Conservation (phyloP, 2,113 vertebrate genomes). For the Brachirus orientalis region DNA sequence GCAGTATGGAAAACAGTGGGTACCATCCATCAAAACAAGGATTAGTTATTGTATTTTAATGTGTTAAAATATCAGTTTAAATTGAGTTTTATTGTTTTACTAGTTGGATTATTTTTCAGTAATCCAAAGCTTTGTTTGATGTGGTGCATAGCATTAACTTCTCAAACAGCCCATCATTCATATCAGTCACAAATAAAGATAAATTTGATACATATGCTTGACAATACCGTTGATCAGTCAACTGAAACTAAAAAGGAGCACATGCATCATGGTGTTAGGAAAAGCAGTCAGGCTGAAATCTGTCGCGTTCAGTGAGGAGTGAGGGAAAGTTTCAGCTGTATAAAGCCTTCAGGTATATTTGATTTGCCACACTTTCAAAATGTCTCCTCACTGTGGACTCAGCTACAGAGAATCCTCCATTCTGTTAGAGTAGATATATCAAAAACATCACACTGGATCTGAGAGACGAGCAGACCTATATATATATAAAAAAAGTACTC, state of each 20-base stretch:
- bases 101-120: no score
- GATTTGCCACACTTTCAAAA: not conserved
- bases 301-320: not conserved
- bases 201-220: no score
- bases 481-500: not conserved
- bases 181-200: no score
- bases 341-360: slow-evolving; percentile 10
- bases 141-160: no score
- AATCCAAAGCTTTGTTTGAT: no score
- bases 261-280: not conserved
- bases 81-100: no score
- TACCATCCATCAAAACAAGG: no score
- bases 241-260: not conserved
- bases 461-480: no score
- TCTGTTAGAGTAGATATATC: slow-evolving; percentile 13
- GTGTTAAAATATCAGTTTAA: no score
- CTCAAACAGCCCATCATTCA: no score
- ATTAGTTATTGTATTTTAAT: no score
- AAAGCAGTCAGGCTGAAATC: not conserved
- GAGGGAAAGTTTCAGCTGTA: not conserved
- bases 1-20: no score
- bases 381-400: not conserved
- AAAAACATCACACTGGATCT: slow-evolving; percentile 5
- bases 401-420: not conserved
- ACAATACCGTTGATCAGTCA: not conserved